Conservation (phyloP, 2,888 invertebrate species). For the Eilema depressum region DNA sequence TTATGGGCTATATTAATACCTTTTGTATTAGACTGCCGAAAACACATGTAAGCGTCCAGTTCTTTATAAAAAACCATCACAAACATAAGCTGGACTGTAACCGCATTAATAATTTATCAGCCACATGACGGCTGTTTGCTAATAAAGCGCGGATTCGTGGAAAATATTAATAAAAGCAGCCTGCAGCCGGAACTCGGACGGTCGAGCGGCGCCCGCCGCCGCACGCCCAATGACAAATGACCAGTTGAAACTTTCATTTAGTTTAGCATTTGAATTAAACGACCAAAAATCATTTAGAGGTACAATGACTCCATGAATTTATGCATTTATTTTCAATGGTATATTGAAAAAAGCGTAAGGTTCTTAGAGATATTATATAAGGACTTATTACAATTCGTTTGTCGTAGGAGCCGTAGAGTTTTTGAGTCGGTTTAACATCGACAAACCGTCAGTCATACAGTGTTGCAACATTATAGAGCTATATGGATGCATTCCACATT, state of each 20-base stretch:
- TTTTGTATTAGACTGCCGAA: slow-evolving; percentile 33
- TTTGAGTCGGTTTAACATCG: no score
- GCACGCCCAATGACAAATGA: slow-evolving; percentile 81
- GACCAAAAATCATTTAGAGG: slow-evolving; percentile 48
- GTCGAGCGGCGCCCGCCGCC: slow-evolving; percentile 62
- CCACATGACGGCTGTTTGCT: slow-evolving; percentile 86
- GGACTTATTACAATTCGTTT: no score
- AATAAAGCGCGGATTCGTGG: slow-evolving; percentile 86
- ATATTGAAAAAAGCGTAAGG: neutral
- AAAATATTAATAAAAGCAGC: slow-evolving; percentile 87
- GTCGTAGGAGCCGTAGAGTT: no score
- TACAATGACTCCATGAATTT: neutral
- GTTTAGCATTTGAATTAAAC: slow-evolving; percentile 79
- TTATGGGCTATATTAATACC: no score
- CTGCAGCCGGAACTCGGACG: slow-evolving; percentile 77
- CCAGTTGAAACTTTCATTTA: slow-evolving; percentile 80
- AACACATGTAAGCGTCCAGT: slow-evolving; percentile 54
- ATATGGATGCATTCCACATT: no score
- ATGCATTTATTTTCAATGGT: neutral
- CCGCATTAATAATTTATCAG: slow-evolving; percentile 87
- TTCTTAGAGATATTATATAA: neutral
- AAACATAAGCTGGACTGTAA: slow-evolving; percentile 77
- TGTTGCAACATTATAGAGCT: neutral
- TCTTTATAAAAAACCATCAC: slow-evolving; percentile 75
- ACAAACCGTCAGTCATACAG: neutral